phyloP scores from a whole-genome alignment of 2,888 invertebrate species.

The Ophonus ardosiacus region DNA sequence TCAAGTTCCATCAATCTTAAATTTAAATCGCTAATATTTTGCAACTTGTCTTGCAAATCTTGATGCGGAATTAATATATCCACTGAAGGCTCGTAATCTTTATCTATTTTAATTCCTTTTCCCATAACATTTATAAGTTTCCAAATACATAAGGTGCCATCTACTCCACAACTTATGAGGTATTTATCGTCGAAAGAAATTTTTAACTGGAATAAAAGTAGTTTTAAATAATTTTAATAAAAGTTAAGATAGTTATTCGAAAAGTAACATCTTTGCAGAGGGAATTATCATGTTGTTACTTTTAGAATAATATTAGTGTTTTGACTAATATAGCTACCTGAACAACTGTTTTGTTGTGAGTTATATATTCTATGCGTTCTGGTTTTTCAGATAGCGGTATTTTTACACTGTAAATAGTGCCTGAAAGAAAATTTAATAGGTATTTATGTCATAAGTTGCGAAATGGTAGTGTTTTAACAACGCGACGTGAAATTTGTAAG shows the following conservation, averaged over 20 bases:
- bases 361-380: conserved; percentile 76
- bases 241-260: neutral
- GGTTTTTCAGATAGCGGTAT: conserved; percentile 81
- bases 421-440: neutral
- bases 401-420: conserved; percentile 76
- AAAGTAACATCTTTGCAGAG: too few relatives aligned
- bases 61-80: conserved; percentile 90
- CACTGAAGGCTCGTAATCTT: conserved; percentile 86
- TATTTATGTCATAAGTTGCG: neutral
- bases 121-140: conserved; percentile 85
- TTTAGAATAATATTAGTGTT: too few relatives aligned
- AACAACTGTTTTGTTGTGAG: conserved; percentile 77
- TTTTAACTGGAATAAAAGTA: conserved; percentile 76
- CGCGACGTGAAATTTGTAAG: too few relatives aligned
- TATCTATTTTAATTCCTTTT: conserved; percentile 84
- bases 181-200: conserved; percentile 88
- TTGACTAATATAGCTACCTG: conserved; percentile 72
- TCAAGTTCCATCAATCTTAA: conserved; percentile 90
- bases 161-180: conserved; percentile 85
- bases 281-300: too few relatives aligned
- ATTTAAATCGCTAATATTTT: conserved; percentile 81
- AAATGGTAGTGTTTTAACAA: too few relatives aligned
- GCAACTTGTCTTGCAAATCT: conserved; percentile 88
- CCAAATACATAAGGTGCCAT: conserved; percentile 92
- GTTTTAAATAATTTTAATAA: conserved; percentile 1